These are phyloP conservation scores for Opisthograptis luteolata DNA, from an alignment of 2,888 invertebrate species.

Conservation along the genomic window DNA sequence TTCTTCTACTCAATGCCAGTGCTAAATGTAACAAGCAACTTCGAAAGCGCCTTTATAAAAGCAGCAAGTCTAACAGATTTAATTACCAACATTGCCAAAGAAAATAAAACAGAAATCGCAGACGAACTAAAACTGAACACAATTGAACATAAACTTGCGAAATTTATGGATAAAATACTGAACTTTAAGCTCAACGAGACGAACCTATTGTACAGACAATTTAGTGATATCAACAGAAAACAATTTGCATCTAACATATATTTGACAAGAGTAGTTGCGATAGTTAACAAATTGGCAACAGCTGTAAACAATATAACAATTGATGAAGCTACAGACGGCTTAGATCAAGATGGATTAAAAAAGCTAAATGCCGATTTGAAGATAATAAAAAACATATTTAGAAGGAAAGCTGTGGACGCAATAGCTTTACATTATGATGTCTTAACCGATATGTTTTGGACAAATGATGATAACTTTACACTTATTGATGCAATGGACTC, in stretches of 20 bases:
- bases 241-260: conserved; percentile 60
- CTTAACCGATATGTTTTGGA: conserved; percentile 63
- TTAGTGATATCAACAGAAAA: conserved; percentile 62
- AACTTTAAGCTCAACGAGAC: conserved; percentile 57
- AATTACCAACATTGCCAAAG: conserved; percentile 50
- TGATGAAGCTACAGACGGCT: conserved; percentile 35
- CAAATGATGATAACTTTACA: conserved; percentile 50
- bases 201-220: conserved; percentile 54
- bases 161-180: conserved; percentile 55
- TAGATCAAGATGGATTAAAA: conserved; percentile 47
- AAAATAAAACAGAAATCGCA: conserved; percentile 47
- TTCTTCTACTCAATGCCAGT: conserved; percentile 62
- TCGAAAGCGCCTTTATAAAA: conserved; percentile 58
- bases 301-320: conserved; percentile 49
- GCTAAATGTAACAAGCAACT: conserved; percentile 61
- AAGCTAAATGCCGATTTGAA: conserved; percentile 50
- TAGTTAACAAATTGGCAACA: conserved; percentile 59
- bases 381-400: conserved; percentile 59
- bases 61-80: conserved; percentile 49
- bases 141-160: conserved; percentile 55
- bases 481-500: conserved; percentile 53
- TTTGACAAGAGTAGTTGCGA: conserved; percentile 62
- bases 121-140: conserved; percentile 51
- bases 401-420: conserved; percentile 60
- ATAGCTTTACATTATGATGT: conserved; percentile 68